Conservation (phyloP, 2,888 invertebrate species). For the Tigriopus californicus region DNA sequence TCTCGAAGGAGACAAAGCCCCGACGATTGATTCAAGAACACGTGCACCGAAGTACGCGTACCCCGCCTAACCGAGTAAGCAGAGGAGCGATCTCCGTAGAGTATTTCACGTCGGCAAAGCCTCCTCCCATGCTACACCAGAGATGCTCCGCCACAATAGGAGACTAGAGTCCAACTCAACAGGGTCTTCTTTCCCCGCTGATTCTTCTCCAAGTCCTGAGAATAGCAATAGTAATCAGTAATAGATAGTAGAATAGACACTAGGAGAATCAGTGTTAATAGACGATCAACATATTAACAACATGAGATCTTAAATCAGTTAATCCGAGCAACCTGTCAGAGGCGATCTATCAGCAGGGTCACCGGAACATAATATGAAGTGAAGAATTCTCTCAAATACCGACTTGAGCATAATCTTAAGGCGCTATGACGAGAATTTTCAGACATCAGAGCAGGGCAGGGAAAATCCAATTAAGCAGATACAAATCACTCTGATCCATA, state of each 20-base stretch:
- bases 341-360: too few relatives aligned
- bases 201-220: conserved; percentile 41
- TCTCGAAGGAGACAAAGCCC: neutral
- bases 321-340: too few relatives aligned
- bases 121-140: conserved; percentile 4
- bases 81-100: too few relatives aligned
- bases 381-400: too few relatives aligned
- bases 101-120: too few relatives aligned
- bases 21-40: neutral
- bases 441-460: conserved; percentile 47
- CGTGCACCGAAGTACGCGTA: neutral
- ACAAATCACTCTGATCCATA: conserved; percentile 32
- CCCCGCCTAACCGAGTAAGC: neutral
- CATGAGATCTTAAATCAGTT: too few relatives aligned
- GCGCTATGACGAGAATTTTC: conserved; percentile 44
- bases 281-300: too few relatives aligned
- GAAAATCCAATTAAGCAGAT: conserved; percentile 43
- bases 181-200: too few relatives aligned
- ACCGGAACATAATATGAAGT: too few relatives aligned
- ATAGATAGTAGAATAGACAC: conserved; percentile 40
- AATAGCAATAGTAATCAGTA: conserved; percentile 36
- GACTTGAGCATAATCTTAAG: too few relatives aligned
- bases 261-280: conserved; percentile 36
- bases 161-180: too few relatives aligned
- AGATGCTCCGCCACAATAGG: conserved; percentile 22